Base-by-base conservation (phyloP, 1,140 invertebrate genomes). In the Aphis craccivora region DNA sequence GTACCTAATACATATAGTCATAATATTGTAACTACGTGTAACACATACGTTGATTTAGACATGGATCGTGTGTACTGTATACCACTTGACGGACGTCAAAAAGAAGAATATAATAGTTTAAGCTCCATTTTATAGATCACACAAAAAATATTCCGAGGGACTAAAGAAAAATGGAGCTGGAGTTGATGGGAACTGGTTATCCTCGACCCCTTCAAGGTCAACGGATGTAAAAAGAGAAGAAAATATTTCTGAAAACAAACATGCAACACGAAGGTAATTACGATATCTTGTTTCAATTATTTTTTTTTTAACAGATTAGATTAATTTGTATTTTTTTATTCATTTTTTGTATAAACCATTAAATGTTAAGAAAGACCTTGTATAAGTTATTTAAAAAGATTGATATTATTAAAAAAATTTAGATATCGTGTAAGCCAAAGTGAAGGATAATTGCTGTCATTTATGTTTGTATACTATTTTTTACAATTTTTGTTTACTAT, bases 231-330 rank as follows among this genome's bases (percentile, higher is more conserved):
- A 81, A 81, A 83, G 90, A 83, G 60, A 91, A n/a, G 60, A 76
- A 76, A 48, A 91, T 51, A 91, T 14, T 40, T 48, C 11, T 90
- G 55, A 90, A 91, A 91, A 91, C 43, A 91, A 91, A 83, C 90
- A 91, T 91, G 90, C 90, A 91, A 91, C 90, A 91, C 76, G 76
- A 91, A 91, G 76, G 76, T 91, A 91, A 91, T 91, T 91, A 91
- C 76, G 67, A 91, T 91, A 83, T 51, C 53, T 90, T 55, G 88
- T 89, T 89, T 89, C 48, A 55, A 89, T 55, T 89, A 55, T 51
- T 60, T 90, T 55, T 35, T 89, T 55, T 90, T 51, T 40, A 43
- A 90, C 35, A 67, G 37, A 90, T 89, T 37, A 35, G 48, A 89
- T 67, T 90, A 55, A 90, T 67, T 43, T 90, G 55, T 90, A 37